Evolutionary conservation across 2,113 vertebrate species (phyloP).

Genomic region (Amblyornis subalaris): DNA sequence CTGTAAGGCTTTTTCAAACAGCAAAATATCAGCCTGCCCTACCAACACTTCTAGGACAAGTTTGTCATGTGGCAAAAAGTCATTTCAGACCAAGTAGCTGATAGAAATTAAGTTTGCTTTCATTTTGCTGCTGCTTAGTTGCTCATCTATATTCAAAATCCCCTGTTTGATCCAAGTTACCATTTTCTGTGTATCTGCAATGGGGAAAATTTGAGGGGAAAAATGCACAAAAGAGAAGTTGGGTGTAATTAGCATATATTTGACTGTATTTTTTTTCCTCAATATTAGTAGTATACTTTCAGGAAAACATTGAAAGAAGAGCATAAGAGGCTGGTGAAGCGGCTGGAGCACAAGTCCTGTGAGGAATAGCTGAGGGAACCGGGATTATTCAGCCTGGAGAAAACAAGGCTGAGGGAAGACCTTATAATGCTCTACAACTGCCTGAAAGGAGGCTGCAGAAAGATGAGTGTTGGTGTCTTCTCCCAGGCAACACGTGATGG

Average conservation of each 20-base stretch:
- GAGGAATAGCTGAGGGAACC: not conserved
- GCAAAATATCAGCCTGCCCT: not conserved
- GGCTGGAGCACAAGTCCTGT: not conserved
- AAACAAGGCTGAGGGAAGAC: not conserved
- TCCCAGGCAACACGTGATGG: not conserved
- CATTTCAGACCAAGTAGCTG: not conserved
- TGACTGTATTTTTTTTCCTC: not conserved
- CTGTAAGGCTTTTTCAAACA: not conserved
- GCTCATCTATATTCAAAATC: not conserved
- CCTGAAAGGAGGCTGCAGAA: not conserved
- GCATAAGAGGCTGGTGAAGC: not conserved
- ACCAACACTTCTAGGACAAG: not conserved
- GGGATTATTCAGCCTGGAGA: not conserved
- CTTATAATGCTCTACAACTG: fast-evolving
- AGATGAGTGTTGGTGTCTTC: not conserved
- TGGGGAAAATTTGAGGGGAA: not conserved
- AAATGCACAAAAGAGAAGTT: not conserved
- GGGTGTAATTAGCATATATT: not conserved
- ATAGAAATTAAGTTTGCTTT: not conserved
- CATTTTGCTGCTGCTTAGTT: not conserved
- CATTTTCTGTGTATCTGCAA: not conserved
- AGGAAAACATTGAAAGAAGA: not conserved
- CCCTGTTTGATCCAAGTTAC: not conserved
- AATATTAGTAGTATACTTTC: not conserved
- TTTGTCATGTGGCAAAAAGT: not conserved